Base-by-base conservation (phyloP, 2,888 invertebrate species). In the Electrophaes corylata region DNA sequence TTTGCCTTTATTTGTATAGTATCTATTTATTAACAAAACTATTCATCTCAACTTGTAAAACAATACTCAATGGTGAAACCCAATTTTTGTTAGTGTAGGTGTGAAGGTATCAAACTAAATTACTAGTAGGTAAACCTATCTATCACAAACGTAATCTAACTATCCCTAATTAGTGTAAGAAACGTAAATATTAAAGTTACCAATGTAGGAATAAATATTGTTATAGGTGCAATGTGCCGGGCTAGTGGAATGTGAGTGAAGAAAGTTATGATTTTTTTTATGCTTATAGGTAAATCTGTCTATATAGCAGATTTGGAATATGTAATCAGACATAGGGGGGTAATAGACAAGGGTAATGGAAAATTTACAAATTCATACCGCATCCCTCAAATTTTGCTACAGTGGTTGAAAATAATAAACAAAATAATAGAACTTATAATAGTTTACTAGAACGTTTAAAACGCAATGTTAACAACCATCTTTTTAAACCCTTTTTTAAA, bases 161-260 rank as follows among this genome's bases (percentile, higher is more conserved):
- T n/a, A 35, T 16, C 37, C 12, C 14, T 45, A 53, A 18, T 14
- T 51, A 52, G 43, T 10, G 11, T 53, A 46, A 19, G 29, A 18
- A 44, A 14, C 16, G 39, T 39, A 19, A 45, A 31, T 29, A 49
- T 19, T 50, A 45, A 29, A 66, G 69, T 69, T 69, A 69, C 69
- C 69, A 69, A 58, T 66, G 19, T 58, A 59, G 19, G 51, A 48
- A 39, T 57, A 57, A 59, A 57, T 61, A 52, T 59, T 48, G 47
- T 14, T 26, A 12, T 43, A 19, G n/a, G 19, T 10, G 20, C 43
- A 43, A 46, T 26, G 88, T 78, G 89, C 90, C 89, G 90, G 90
- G 91, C 83, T 72, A 64, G 90, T 91, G 90, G 90, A 91, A 91
- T 90, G 85, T 70, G 80, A 76, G 75, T 75, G 44, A 56, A 19